Percentiles rank a stretch among this genome's conserved stretches.
These are phyloP conservation scores for Drosophila hamatofila DNA, from an alignment of 2,888 invertebrate genomes.

Conservation along the genomic window DNA sequence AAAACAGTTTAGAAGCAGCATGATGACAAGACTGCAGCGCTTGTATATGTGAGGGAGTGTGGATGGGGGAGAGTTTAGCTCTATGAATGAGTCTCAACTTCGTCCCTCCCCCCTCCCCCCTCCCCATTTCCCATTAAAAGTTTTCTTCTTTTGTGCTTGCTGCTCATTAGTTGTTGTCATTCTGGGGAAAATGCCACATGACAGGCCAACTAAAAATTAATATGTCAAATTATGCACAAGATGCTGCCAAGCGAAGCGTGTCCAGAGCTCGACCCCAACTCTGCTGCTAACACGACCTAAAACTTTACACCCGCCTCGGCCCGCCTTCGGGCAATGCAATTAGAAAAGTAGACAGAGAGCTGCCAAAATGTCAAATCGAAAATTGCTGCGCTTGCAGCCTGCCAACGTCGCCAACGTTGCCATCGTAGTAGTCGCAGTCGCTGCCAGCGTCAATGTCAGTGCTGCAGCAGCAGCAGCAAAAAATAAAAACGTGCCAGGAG, in stretches of 20 bases:
- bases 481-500: conserved; percentile 40
- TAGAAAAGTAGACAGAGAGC: conserved; percentile 63
- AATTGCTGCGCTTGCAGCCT: conserved; percentile 71
- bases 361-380: conserved; percentile 79
- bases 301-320: not conserved
- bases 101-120: not conserved
- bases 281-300: conserved; percentile 11
- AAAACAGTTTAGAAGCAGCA: conserved; percentile 33
- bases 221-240: conserved; percentile 77
- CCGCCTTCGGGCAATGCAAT: conserved; percentile 57
- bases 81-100: not conserved
- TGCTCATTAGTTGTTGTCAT: conserved; percentile 69
- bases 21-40: conserved; percentile 3
- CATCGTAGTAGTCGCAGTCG: not conserved
- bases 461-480: conserved; percentile 18
- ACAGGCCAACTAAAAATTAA: conserved; percentile 68
- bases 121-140: not conserved
- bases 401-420: conserved; percentile 7
- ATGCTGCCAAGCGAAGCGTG: conserved; percentile 62
- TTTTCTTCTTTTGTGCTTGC: conserved; percentile 2
- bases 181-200: conserved; percentile 42
- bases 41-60: not conserved
- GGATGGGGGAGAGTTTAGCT: not conserved
- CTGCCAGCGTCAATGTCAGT: conserved; percentile 46
- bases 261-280: conserved; percentile 42